phyloP scores from a whole-genome alignment of 2,888 invertebrate species.

The Morpho achilles region DNA sequence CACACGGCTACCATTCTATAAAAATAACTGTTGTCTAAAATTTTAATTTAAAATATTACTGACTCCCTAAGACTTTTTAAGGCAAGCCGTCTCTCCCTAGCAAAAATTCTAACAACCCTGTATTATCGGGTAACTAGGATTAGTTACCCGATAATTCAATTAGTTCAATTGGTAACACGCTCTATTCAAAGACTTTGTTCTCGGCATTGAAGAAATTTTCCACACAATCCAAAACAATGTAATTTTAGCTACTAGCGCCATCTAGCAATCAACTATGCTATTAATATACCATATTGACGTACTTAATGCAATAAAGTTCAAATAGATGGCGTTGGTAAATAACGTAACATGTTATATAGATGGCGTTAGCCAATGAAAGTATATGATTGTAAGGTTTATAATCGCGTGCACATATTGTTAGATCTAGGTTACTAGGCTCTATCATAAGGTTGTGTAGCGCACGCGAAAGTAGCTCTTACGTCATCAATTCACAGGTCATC shows the following conservation, averaged over 20 bases:
- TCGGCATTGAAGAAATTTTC: too few relatives aligned
- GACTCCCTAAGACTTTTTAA: too few relatives aligned
- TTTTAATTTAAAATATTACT: too few relatives aligned
- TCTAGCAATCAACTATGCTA: constrained; percentile 14
- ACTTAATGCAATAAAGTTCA: neutral
- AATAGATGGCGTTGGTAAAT: constrained; percentile 39
- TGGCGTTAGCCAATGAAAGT: constrained; percentile 6
- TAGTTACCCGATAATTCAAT: too few relatives aligned
- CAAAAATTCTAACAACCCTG: too few relatives aligned
- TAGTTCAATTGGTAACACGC: neutral
- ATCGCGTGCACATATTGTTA: constrained; percentile 36
- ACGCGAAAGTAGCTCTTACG: constrained; percentile 71
- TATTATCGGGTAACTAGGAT: too few relatives aligned
- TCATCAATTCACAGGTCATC: constrained; percentile 54
- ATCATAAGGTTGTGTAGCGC: constrained; percentile 49
- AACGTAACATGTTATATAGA: constrained; percentile 8
- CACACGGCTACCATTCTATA: too few relatives aligned
- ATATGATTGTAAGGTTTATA: constrained; percentile 35
- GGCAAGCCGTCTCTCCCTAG: too few relatives aligned
- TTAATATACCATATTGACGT: neutral
- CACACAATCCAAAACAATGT: neutral
- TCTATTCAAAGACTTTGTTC: too few relatives aligned
- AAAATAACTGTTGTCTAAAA: too few relatives aligned
- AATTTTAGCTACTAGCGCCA: constrained; percentile 16
- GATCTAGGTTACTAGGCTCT: constrained; percentile 67